Conservation (phyloP, 2,113 vertebrate species). For the Copsychus sechellarum region DNA sequence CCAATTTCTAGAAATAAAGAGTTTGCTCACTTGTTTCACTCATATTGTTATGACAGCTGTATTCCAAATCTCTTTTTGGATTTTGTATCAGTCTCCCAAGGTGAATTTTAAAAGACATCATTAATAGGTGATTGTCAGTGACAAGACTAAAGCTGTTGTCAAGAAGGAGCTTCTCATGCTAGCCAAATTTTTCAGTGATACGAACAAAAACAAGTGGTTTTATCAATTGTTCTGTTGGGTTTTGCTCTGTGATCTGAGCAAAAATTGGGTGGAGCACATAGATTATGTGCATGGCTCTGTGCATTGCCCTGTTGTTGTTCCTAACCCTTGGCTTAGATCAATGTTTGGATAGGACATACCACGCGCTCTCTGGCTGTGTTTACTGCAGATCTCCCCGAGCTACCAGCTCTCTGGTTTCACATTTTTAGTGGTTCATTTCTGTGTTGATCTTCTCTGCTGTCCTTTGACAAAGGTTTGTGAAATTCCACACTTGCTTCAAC, state of each 20-base stretch:
- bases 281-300: background rate
- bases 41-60: constrained; percentile 53
- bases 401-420: background rate
- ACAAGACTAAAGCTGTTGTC: constrained; percentile 5
- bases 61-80: constrained; percentile 45
- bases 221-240: background rate
- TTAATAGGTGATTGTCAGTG: constrained; percentile 37
- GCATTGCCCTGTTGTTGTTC: background rate
- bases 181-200: background rate
- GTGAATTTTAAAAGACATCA: constrained; percentile 37
- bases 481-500: background rate
- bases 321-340: background rate
- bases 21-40: constrained; percentile 16
- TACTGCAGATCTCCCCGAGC: background rate
- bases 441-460: background rate
- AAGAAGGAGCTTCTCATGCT: background rate
- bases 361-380: background rate
- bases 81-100: constrained; percentile 42
- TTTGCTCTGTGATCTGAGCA: background rate
- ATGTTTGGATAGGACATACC: background rate
- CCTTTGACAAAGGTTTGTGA: background rate
- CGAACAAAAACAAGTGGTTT: background rate
- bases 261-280: background rate
- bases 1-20: constrained; percentile 10
- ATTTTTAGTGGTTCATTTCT: background rate